Evolutionary conservation across 2,888 invertebrate genomes (phyloP).

Genomic region (Polyploca ridens): DNA sequence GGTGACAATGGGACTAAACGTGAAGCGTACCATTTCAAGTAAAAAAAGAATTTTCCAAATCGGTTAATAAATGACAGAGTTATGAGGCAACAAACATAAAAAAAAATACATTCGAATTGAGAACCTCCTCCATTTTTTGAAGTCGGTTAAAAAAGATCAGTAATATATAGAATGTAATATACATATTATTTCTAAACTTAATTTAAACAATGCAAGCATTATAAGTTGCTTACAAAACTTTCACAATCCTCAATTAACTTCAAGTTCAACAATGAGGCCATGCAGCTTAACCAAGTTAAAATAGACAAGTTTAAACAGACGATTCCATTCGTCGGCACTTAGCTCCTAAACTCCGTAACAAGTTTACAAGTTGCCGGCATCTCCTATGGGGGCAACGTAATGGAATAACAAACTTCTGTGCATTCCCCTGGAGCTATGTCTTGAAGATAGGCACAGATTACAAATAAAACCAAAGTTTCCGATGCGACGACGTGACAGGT

Average conservation of each 20-base stretch:
- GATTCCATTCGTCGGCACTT: slow-evolving; percentile 36
- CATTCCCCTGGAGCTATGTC: slow-evolving; percentile 25
- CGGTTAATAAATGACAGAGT: no score
- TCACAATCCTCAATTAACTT: slow-evolving; percentile 1
- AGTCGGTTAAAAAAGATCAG: no score
- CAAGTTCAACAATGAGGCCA: slow-evolving; percentile 30
- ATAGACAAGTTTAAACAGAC: slow-evolving; percentile 38
- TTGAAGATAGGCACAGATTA: slow-evolving; percentile 44
- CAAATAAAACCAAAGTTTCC: slow-evolving; percentile 33
- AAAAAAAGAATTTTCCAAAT: no score
- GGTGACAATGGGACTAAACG: no score
- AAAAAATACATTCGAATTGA: no score
- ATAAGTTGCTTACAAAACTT: background rate
- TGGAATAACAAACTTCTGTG: slow-evolving; percentile 50
- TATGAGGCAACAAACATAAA: no score
- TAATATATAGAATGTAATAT: no score
- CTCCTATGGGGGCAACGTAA: slow-evolving; percentile 39
- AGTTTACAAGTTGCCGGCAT: slow-evolving; percentile 50
- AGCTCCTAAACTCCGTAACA: slow-evolving; percentile 46
- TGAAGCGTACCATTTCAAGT: no score
- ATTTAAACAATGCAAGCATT: no score
- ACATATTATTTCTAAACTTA: no score
- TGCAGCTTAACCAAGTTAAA: slow-evolving; percentile 31
- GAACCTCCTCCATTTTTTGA: no score
- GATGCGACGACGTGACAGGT: slow-evolving; percentile 4